These are phyloP conservation scores for Glaucomys volans DNA, from an alignment of 2,113 vertebrate species.

Conservation along the genomic window DNA sequence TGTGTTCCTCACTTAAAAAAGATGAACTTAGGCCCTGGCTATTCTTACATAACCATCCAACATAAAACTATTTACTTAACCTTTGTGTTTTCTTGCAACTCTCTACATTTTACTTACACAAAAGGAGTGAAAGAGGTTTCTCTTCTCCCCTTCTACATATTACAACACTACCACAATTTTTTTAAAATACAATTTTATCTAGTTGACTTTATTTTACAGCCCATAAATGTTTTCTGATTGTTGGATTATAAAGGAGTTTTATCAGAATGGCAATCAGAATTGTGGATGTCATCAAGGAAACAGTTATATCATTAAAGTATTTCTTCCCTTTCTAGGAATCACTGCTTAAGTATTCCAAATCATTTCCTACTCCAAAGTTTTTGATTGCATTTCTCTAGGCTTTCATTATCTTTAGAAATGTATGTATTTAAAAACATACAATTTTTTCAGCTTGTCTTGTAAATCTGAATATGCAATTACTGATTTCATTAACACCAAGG, in stretches of 20 bases:
- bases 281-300: background rate
- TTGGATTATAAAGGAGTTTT: background rate
- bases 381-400: background rate
- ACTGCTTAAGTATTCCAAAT: background rate
- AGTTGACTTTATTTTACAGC: background rate
- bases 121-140: slow-evolving; percentile 29
- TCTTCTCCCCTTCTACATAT: background rate
- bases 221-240: background rate
- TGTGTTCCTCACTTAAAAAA: slow-evolving; percentile 37
- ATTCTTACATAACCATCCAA: background rate
- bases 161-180: background rate
- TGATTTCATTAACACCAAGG: background rate
- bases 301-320: background rate
- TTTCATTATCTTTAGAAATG: background rate
- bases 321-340: background rate
- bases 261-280: background rate
- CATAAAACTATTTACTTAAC: background rate
- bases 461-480: slow-evolving; percentile 51
- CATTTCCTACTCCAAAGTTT: background rate
- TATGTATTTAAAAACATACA: background rate
- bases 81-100: background rate
- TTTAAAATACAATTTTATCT: background rate
- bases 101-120: background rate
- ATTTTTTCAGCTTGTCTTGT: background rate
- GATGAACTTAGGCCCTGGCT: background rate